Conservation (phyloP, 1,140 invertebrate species). For the Triops cancriformis region DNA sequence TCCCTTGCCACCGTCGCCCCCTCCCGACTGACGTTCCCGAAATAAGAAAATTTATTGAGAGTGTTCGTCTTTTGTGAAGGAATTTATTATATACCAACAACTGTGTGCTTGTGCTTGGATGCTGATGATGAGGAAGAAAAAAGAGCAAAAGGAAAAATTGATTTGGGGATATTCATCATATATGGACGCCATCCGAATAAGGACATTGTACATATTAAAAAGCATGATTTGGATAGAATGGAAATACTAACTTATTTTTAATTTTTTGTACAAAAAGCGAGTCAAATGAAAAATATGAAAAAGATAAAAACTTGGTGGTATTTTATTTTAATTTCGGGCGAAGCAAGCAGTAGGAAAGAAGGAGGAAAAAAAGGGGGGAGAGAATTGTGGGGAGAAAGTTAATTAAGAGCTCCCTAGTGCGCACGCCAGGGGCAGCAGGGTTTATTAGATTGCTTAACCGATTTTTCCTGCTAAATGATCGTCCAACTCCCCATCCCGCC, state of each 20-base stretch:
- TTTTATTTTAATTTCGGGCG: neutral
- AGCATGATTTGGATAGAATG: neutral
- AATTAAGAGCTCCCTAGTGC: neutral
- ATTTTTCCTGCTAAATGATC: neutral
- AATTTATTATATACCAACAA: neutral
- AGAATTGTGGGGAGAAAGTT: neutral
- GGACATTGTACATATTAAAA: neutral
- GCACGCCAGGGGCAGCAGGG: neutral
- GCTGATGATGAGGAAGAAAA: neutral
- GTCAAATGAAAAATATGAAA: neutral
- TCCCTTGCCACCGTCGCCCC: neutral
- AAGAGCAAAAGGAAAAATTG: neutral
- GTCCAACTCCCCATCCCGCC: no score
- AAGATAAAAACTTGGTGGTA: neutral
- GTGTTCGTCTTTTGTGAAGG: neutral
- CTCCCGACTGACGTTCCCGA: neutral
- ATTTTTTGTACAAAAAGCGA: slow-evolving; percentile 2
- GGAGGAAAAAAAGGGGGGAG: neutral
- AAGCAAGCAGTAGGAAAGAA: neutral
- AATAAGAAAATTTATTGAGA: neutral
- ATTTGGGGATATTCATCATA: neutral
- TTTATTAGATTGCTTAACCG: slow-evolving; percentile 7
- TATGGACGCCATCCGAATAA: neutral
- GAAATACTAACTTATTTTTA: slow-evolving; percentile 7
- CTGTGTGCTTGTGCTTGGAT: neutral